phyloP scores from a whole-genome alignment of 1,140 invertebrate genomes.

The Mizuhopecten yessoensis region DNA sequence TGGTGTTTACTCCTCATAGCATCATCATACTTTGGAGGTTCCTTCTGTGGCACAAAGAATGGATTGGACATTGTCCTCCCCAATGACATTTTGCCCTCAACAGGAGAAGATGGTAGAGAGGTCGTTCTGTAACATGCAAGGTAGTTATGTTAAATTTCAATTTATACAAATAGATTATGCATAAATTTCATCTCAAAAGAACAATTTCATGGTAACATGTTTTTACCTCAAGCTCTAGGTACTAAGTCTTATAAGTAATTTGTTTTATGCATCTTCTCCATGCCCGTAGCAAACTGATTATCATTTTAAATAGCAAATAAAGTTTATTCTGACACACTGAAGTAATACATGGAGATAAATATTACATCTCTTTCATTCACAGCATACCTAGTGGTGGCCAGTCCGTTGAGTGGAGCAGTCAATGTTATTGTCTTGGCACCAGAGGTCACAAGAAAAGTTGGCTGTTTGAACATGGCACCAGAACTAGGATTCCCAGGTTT shows the following conservation, averaged over 20 bases:
- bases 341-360: too few species aligned
- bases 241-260: too few species aligned
- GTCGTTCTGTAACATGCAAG: slow-evolving; percentile 64
- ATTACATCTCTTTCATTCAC: too few species aligned
- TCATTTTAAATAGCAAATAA: too few species aligned
- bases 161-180: too few species aligned
- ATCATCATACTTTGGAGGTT: slow-evolving; percentile 83
- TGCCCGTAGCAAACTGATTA: too few species aligned
- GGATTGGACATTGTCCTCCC: slow-evolving; percentile 73
- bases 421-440: slow-evolving; percentile 61
- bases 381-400: background rate
- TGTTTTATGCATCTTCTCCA: too few species aligned
- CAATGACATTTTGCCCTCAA: slow-evolving; percentile 61
- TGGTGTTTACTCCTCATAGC: slow-evolving; percentile 78
- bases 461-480: slow-evolving; percentile 65
- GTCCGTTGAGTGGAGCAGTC: slow-evolving; percentile 7
- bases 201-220: too few species aligned
- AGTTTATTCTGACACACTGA: too few species aligned
- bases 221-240: too few species aligned
- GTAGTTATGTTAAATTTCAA: too few species aligned
- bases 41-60: slow-evolving; percentile 76
- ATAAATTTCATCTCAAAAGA: too few species aligned
- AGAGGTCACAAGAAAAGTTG: slow-evolving; percentile 42
- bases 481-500: slow-evolving; percentile 52
- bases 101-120: slow-evolving; percentile 73